Percentiles rank a stretch among this genome's conserved stretches.
These are phyloP conservation scores for Myotis pilosus DNA, from an alignment of 2,797 vertebrate genomes.

Conservation along the genomic window DNA sequence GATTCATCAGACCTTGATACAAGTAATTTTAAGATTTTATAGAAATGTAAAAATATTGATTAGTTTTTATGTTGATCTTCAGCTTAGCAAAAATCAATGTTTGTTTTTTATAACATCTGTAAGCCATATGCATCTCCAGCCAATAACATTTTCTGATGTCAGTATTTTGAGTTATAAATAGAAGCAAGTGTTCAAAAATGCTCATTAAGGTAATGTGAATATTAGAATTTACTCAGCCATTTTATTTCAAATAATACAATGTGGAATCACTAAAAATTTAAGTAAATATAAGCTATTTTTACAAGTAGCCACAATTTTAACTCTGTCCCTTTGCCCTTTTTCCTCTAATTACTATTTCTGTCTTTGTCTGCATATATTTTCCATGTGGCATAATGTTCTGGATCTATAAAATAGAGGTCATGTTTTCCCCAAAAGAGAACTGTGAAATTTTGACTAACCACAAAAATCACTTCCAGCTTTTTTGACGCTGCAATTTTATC, in stretches of 20 bases:
- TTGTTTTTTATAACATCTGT: slow-evolving; percentile 57
- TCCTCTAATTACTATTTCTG: neutral
- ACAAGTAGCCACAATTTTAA: neutral
- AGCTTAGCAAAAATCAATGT: slow-evolving; percentile 58
- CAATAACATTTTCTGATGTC: slow-evolving; percentile 49
- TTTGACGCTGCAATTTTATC: neutral
- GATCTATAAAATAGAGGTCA: slow-evolving; percentile 66
- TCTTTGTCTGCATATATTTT: slow-evolving; percentile 14
- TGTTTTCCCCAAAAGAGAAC: slow-evolving; percentile 48
- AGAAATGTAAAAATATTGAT: slow-evolving; percentile 47
- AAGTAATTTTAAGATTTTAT: slow-evolving; percentile 53
- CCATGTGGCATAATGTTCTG: slow-evolving; percentile 31
- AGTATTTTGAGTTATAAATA: slow-evolving; percentile 51
- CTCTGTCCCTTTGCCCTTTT: slow-evolving; percentile 36
- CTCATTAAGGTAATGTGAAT: neutral
- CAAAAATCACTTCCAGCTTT: slow-evolving; percentile 40
- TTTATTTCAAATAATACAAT: slow-evolving; percentile 17
- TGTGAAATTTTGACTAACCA: slow-evolving; percentile 37
- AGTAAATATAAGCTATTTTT: neutral
- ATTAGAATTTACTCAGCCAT: neutral
- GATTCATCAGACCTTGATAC: neutral
- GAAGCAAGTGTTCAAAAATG: slow-evolving; percentile 17
- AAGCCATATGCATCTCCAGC: slow-evolving; percentile 10
- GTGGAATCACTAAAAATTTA: slow-evolving; percentile 5
- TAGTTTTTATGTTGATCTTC: slow-evolving; percentile 61